A percentile compares a stretch with the other conserved stretches of the same genome.
Conservation (phyloP, 2,797 vertebrate genomes). For the Trematomus bernacchii region DNA sequence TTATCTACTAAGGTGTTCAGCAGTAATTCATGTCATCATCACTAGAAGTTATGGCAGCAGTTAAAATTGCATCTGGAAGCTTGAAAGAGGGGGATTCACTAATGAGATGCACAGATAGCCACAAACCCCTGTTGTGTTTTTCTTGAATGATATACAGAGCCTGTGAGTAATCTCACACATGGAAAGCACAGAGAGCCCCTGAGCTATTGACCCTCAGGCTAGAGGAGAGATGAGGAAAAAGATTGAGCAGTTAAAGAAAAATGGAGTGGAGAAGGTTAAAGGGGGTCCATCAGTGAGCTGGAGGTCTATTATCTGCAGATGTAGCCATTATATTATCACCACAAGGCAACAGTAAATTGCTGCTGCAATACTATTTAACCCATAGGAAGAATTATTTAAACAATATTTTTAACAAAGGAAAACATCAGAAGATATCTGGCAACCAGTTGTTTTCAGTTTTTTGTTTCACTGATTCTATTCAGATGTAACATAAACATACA, state of each 20-base stretch:
- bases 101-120: background rate
- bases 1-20: background rate
- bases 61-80: background rate
- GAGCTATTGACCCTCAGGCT: constrained; percentile 37
- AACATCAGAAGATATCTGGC: constrained; percentile 11
- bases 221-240: background rate
- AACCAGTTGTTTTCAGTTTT: constrained; percentile 17
- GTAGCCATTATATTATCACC: constrained; percentile 30
- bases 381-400: constrained; percentile 2
- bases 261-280: constrained; percentile 21
- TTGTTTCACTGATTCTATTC: background rate
- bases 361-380: background rate
- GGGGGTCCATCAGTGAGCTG: constrained; percentile 23
- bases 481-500: constrained; percentile 5
- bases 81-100: constrained; percentile 2
- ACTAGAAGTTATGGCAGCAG: background rate
- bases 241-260: constrained; percentile 7
- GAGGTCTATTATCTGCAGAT: constrained; percentile 52
- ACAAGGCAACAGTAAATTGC: constrained; percentile 31
- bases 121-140: constrained; percentile 7
- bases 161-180: constrained; percentile 33
- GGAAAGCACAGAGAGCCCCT: constrained; percentile 17
- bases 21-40: background rate
- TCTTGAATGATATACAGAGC: constrained; percentile 22
- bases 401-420: constrained; percentile 1